Evolutionary conservation across 1,140 invertebrate species (phyloP).

Genomic region (Eulimnadia texana): DNA sequence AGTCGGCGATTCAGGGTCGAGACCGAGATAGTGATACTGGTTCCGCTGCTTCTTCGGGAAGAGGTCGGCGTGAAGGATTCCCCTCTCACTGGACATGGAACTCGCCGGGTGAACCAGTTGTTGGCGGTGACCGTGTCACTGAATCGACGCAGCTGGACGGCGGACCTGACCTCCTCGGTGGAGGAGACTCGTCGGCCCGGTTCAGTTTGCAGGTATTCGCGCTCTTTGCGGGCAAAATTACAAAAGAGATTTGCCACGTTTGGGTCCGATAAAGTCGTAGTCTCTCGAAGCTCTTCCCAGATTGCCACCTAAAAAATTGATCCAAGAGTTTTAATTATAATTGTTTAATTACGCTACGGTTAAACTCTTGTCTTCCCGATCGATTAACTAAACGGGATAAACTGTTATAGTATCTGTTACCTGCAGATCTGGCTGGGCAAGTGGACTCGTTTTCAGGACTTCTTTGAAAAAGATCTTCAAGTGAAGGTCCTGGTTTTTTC

Average conservation of each 20-base stretch:
- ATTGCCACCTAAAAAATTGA: not conserved
- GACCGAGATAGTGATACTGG: slow-evolving; percentile 4
- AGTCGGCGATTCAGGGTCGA: slow-evolving; percentile 2
- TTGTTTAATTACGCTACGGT: not conserved
- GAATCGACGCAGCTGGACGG: not conserved
- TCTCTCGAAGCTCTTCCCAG: not conserved
- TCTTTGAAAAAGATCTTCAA: not conserved
- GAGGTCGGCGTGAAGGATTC: not conserved
- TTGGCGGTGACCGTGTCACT: not conserved
- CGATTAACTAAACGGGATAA: too few species aligned
- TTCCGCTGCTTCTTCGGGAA: slow-evolving; percentile 5
- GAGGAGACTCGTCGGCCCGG: not conserved
- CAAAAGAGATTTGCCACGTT: not conserved
- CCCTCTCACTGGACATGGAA: not conserved
- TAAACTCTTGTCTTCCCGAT: too few species aligned
- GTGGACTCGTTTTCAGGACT: not conserved
- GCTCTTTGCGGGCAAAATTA: not conserved
- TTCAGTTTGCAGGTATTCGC: not conserved
- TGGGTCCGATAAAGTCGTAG: not conserved
- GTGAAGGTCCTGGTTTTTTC: not conserved
- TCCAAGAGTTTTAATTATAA: not conserved
- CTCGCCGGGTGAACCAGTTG: not conserved
- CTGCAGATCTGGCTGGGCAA: not conserved
- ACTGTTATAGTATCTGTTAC: not conserved
- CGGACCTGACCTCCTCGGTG: not conserved